Conservation (phyloP, 1,140 invertebrate species). For the Conus ventricosus region DNA sequence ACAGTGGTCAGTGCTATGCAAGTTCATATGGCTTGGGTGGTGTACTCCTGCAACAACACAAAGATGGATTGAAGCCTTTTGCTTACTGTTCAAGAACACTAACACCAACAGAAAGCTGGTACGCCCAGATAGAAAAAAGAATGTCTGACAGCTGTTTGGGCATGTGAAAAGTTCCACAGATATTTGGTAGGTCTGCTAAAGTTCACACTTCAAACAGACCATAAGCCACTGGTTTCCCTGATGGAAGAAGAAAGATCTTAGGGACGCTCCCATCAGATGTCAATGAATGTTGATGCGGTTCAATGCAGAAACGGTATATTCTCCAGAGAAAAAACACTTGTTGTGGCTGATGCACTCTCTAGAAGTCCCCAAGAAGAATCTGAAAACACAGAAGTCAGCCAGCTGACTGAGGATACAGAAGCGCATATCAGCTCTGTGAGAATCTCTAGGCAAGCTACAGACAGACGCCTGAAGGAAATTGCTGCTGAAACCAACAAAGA, state of each 20-base stretch:
- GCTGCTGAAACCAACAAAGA: not conserved
- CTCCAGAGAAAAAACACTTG: not conserved
- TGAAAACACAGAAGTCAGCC: not conserved
- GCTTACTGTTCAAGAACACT: constrained; percentile 75
- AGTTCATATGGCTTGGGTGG: constrained; percentile 48
- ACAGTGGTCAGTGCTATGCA: not conserved
- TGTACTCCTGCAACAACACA: constrained; percentile 38
- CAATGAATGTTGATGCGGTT: constrained; percentile 7
- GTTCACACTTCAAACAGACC: constrained; percentile 47
- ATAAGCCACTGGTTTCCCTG: constrained; percentile 63
- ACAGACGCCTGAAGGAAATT: not conserved
- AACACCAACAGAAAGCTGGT: constrained; percentile 72
- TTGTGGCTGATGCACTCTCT: constrained; percentile 1
- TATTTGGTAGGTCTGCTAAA: constrained; percentile 73
- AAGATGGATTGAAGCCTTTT: constrained; percentile 56
- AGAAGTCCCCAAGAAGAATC: not conserved
- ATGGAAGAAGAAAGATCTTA: constrained; percentile 7
- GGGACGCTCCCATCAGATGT: constrained; percentile 19
- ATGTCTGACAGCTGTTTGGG: constrained; percentile 75
- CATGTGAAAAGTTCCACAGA: constrained; percentile 76
- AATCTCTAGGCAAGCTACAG: not conserved
- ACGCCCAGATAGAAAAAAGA: constrained; percentile 77
- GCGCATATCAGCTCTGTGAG: not conserved
- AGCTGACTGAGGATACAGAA: not conserved
- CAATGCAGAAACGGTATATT: not conserved